Evolutionary conservation across 2,888 invertebrate genomes (phyloP), one percentile per base, ranked within the genome.

Genomic region (Baronia brevicornis): DNA sequence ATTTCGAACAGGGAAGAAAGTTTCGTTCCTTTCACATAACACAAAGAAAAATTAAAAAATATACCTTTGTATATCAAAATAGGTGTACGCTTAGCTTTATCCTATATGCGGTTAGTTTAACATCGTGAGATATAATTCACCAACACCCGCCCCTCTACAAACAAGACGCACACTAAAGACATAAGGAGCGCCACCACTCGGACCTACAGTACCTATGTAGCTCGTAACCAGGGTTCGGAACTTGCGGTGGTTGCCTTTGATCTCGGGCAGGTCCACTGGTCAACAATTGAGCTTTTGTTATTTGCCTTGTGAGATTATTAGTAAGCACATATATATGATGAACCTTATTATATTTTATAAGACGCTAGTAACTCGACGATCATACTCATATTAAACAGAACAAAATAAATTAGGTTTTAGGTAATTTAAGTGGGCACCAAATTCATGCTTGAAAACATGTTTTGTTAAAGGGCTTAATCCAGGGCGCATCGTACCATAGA

Each of bases 181-280:
- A 36, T 38, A 38, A 32, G 25, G 24, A 23, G 17, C 31, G 37
- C 25, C 25, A 37, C 10, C 36, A 35, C 38, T 39, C 41, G 55
- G 45, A 64, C 60, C 67, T 60, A 68, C 74, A 63, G 68, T 97
- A 98, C 98, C 98, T 95, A 98, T 95, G 85, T 96, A 97, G 88
- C 96, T 96, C 89, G 96, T 95, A 88, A 98, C 98, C 89, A 98
- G 91, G 86, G 96, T 97, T 89, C 98, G 93, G 94, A 98, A 98
- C 91, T 97, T 97, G 90, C 95, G 94, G 89, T 97, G 96, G 86
- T 96, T 96, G 85, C 96, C 97, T 88, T 96, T 96, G 88, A 96
- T 94, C 91, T 96, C 96, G 86, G 96, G 96, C 86, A 96, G 93
- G 91, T 97, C 97, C 95, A 97, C 97, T 97, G 60, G 56, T 55